phyloP scores from a whole-genome alignment of 2,888 invertebrate species.

The Tenthredo distinguenda region DNA sequence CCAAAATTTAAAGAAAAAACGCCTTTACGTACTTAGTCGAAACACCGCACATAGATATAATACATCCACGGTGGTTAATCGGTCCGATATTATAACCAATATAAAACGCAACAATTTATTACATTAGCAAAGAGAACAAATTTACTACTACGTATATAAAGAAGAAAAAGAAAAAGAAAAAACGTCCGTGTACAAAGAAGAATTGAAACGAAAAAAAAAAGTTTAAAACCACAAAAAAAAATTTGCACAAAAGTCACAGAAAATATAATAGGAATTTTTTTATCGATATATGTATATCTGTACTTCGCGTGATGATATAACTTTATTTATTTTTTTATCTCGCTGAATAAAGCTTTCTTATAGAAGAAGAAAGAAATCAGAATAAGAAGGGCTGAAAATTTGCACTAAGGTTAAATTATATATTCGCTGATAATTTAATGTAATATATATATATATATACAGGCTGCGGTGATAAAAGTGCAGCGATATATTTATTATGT shows the following conservation, averaged over 20 bases:
- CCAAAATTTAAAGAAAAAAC: neutral
- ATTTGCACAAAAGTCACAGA: neutral
- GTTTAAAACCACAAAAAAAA: neutral
- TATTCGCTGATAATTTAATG: neutral
- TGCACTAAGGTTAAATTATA: neutral
- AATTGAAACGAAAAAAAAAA: neutral
- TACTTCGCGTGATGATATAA: neutral
- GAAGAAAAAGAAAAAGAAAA: neutral
- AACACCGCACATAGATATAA: neutral
- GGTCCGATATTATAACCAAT: neutral
- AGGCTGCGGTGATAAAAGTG: conserved; percentile 3
- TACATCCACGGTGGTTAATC: neutral
- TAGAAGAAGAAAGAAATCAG: neutral
- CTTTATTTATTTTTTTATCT: neutral
- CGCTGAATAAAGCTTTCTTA: neutral
- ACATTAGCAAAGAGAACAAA: neutral
- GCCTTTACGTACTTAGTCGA: neutral
- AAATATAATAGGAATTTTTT: neutral
- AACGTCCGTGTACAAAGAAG: conserved; percentile 39
- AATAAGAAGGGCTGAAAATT: neutral
- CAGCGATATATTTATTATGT: conserved; percentile 12
- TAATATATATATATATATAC: conserved; percentile 17
- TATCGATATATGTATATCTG: neutral
- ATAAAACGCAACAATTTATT: conserved; percentile 4
- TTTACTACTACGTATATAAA: neutral